These are phyloP conservation scores for Isoperla grammatica DNA, from an alignment of 2,888 invertebrate species.

Conservation along the genomic window DNA sequence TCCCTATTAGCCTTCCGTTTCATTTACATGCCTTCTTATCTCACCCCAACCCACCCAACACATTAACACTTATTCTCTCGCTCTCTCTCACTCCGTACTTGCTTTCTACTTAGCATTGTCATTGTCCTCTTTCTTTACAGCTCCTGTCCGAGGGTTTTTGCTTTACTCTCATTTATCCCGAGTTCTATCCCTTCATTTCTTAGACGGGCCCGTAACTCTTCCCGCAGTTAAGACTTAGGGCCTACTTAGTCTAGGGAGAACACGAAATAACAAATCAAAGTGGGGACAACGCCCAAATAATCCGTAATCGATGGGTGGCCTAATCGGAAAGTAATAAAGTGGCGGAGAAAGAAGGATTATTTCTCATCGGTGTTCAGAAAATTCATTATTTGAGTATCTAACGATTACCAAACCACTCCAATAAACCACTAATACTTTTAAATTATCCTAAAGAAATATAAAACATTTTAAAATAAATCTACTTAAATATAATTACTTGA, in stretches of 20 bases:
- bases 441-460: too few relatives aligned
- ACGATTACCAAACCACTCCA: too few relatives aligned
- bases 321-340: too few relatives aligned
- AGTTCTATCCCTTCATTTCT: conserved; percentile 9
- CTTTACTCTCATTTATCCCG: background rate
- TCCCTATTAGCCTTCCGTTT: conserved; percentile 8
- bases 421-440: too few relatives aligned
- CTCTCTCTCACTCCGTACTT: background rate
- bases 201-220: background rate
- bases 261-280: background rate
- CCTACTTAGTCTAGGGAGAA: background rate
- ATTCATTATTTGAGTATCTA: too few relatives aligned
- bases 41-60: background rate
- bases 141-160: background rate
- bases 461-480: too few relatives aligned
- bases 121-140: conserved; percentile 1
- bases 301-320: background rate
- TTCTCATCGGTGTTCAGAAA: too few relatives aligned
- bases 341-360: too few relatives aligned
- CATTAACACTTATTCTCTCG: conserved; percentile 12
- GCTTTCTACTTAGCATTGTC: background rate
- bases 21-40: conserved; percentile 11
- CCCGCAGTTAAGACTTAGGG: background rate
- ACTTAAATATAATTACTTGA: too few relatives aligned
- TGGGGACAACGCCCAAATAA: background rate